Conservation (phyloP, 2,797 vertebrate species). For the Peromyscus eremicus region DNA sequence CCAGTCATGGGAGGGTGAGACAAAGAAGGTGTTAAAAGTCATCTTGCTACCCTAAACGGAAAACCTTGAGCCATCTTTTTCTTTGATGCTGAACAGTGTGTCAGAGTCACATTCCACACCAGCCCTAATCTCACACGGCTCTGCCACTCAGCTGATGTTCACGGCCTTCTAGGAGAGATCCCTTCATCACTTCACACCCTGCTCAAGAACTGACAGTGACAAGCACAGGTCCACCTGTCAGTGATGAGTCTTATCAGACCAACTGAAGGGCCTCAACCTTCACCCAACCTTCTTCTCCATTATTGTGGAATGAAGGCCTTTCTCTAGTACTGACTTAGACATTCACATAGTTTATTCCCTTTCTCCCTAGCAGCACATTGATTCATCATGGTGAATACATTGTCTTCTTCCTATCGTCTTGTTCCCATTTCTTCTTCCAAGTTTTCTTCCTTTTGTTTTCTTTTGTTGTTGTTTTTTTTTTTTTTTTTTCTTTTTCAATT, state of each 20-base stretch:
- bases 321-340: background rate
- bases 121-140: background rate
- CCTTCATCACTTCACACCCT: background rate
- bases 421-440: background rate
- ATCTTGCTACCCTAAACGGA: background rate
- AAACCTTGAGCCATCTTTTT: background rate
- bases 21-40: background rate
- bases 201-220: background rate
- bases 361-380: background rate
- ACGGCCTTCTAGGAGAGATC: background rate
- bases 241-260: background rate
- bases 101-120: background rate
- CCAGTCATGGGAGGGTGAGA: background rate
- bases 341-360: background rate
- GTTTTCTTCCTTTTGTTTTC: background rate
- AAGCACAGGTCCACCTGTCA: background rate
- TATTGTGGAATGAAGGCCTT: background rate
- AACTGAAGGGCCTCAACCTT: background rate
- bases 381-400: background rate
- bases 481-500: background rate
- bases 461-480: background rate
- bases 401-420: background rate
- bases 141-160: background rate
- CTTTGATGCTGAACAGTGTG: background rate
- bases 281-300: background rate